Evolutionary conservation across 2,888 invertebrate genomes (phyloP).

Genomic region (Taenaris catops): DNA sequence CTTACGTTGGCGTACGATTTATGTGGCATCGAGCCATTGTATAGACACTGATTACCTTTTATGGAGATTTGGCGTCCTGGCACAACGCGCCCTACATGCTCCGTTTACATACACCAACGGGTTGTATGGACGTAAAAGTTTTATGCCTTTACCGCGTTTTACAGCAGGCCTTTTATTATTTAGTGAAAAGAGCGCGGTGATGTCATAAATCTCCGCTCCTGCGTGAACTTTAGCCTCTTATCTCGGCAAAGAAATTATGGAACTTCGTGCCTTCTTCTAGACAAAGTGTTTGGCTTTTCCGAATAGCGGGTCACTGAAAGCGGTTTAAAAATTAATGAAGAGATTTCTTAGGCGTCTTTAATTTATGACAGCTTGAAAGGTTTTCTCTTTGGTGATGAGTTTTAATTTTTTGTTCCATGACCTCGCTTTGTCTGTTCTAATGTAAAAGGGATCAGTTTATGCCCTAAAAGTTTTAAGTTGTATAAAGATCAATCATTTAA

Average conservation of each 20-base stretch:
- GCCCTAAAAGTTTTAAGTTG: too few relatives aligned
- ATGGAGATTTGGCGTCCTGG: constrained; percentile 67
- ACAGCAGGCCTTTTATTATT: constrained; percentile 78
- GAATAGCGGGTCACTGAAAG: constrained; percentile 66
- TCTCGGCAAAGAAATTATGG: constrained; percentile 77
- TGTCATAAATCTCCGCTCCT: constrained; percentile 78
- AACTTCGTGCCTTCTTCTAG: constrained; percentile 75
- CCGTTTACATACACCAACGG: constrained; percentile 66
- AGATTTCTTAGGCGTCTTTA: constrained; percentile 25
- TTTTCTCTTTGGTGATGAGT: constrained; percentile 6
- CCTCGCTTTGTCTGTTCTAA: not conserved
- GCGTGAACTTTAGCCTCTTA: constrained; percentile 79
- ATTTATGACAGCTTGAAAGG: constrained; percentile 5
- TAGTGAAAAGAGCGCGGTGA: constrained; percentile 78
- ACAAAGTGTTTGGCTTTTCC: constrained; percentile 77
- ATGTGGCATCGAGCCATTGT: constrained; percentile 55
- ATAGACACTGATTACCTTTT: constrained; percentile 71
- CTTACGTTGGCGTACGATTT: constrained; percentile 56
- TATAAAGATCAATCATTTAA: too few relatives aligned
- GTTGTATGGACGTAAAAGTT: constrained; percentile 77
- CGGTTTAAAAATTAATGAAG: constrained; percentile 60
- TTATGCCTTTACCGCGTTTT: constrained; percentile 74
- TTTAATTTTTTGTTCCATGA: constrained; percentile 2
- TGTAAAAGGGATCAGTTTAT: not conserved
- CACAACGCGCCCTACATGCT: constrained; percentile 51